These are phyloP conservation scores for Theropithecus gelada DNA, from an alignment of 2,113 vertebrate species.

Conservation along the genomic window DNA sequence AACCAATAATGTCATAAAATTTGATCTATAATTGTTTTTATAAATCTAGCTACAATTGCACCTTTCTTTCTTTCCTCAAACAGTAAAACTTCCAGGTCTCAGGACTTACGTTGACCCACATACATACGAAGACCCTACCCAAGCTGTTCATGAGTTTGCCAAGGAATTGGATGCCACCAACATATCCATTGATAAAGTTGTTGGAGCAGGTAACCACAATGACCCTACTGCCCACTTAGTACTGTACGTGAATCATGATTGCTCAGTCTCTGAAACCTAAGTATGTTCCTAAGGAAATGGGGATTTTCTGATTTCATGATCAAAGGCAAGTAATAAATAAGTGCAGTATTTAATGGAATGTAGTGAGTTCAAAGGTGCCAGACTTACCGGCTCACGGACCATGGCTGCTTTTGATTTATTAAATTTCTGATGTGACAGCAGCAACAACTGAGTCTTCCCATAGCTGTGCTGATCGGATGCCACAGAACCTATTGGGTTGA, in stretches of 20 bases:
- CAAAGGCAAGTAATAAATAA: slow-evolving; percentile 60
- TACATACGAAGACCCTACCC: slow-evolving; percentile 97
- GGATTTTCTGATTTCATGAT: slow-evolving; percentile 52
- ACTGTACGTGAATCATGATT: neutral
- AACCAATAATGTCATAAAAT: neutral
- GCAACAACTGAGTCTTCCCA: neutral
- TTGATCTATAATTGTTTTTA: neutral
- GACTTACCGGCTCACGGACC: slow-evolving; percentile 35
- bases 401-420: slow-evolving; percentile 43
- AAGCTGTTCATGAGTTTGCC: slow-evolving; percentile 97
- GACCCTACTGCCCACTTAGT: neutral
- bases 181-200: slow-evolving; percentile 98
- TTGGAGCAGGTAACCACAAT: slow-evolving; percentile 92
- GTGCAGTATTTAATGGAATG: slow-evolving; percentile 59
- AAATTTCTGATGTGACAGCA: slow-evolving; percentile 7
- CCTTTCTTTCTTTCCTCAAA: slow-evolving; percentile 60
- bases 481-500: slow-evolving; percentile 22
- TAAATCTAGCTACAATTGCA: slow-evolving; percentile 25
- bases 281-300: neutral
- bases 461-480: slow-evolving; percentile 7
- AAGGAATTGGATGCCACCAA: slow-evolving; percentile 95
- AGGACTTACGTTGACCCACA: slow-evolving; percentile 97
- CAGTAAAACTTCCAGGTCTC: slow-evolving; percentile 96
- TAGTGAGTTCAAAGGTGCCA: slow-evolving; percentile 60
- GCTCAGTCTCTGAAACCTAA: neutral